Base-by-base conservation (phyloP, 1,140 invertebrate genomes). In the Drosophila biarmipes region DNA sequence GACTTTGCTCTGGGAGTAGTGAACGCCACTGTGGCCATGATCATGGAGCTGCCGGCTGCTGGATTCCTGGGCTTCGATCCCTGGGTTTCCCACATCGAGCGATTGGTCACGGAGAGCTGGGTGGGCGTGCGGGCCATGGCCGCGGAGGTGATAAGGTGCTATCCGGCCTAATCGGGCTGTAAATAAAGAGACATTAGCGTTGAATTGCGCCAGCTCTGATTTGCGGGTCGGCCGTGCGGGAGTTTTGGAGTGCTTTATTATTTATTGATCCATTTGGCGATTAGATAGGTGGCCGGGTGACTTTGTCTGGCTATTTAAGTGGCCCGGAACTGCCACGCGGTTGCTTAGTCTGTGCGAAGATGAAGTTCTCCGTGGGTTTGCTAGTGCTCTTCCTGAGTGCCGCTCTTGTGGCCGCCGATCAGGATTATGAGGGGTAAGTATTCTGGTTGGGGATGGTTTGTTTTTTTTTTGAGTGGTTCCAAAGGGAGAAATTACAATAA, bases 91-190 rank as follows among this genome's bases (percentile, higher is more conserved):
- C 94, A 96, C 72, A 95, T 97, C 21, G 67, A 92, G 34, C 91
- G 92, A 24, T 92, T 94, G 6, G 92, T 94, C 6, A 93, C 93
- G 24, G 97, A 98, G 92, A 97, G 96, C 2, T 97, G 96, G 93
- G 94, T 95, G 57, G 95, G 94, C 2, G 93, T 97, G 43, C 72
- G 72, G 19, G 90, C 90, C n/a, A 91, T 90, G 90, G 82, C 86
- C 53, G 8, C 48, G 53, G 76, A 77, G 64, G 75, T 87, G 75
- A 84, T 89, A 77, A 87, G 51, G 17, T 59, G 56, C 27, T 76
- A 79, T 34, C 56, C 35, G 34, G 15, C 19, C 1, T 34, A 64
- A 61, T 72, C 52, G 42, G 42, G 37, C 34, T 56, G 15, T 78
- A 86, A 86, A 75, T 86, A 86, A 76, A 72, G 19, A 61, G 2